Percentiles rank a stretch among this genome's conserved stretches.
These are phyloP conservation scores for Sisor rabdophorus DNA, from an alignment of 2,113 vertebrate genomes.

Conservation along the genomic window DNA sequence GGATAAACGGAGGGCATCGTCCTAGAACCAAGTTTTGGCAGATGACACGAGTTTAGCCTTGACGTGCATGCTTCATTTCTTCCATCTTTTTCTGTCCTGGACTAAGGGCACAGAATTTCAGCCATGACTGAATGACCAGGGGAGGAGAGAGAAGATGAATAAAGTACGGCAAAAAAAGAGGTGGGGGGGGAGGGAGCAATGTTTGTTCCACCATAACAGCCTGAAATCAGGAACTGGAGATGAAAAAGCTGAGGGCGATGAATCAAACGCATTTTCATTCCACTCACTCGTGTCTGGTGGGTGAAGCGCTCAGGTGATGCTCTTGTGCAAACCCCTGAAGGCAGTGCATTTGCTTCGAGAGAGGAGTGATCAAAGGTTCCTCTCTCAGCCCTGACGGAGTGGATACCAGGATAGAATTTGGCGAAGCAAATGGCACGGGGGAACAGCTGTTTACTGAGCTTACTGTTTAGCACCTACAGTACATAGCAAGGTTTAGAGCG, in stretches of 20 bases:
- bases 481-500: background rate
- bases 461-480: background rate
- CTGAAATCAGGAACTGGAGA: conserved; percentile 23
- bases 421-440: background rate
- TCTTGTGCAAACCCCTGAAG: conserved; percentile 4
- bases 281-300: conserved; percentile 45
- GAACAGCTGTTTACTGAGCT: background rate
- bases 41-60: conserved; percentile 51
- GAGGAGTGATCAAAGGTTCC: conserved; percentile 51
- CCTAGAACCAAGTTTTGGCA: conserved; percentile 55
- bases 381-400: conserved; percentile 22
- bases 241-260: conserved; percentile 3
- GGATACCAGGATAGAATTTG: conserved; percentile 18
- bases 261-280: conserved; percentile 32
- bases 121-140: conserved; percentile 54
- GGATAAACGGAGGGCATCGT: conserved; percentile 49
- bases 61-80: conserved; percentile 44
- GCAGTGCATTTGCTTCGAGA: conserved; percentile 53
- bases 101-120: background rate
- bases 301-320: conserved; percentile 39
- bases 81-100: conserved; percentile 24
- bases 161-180: background rate
- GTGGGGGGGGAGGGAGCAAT: background rate
- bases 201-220: conserved; percentile 4
- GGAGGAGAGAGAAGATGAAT: conserved; percentile 17